phyloP scores from a whole-genome alignment of 2,113 vertebrate genomes.

The Limanda limanda region DNA sequence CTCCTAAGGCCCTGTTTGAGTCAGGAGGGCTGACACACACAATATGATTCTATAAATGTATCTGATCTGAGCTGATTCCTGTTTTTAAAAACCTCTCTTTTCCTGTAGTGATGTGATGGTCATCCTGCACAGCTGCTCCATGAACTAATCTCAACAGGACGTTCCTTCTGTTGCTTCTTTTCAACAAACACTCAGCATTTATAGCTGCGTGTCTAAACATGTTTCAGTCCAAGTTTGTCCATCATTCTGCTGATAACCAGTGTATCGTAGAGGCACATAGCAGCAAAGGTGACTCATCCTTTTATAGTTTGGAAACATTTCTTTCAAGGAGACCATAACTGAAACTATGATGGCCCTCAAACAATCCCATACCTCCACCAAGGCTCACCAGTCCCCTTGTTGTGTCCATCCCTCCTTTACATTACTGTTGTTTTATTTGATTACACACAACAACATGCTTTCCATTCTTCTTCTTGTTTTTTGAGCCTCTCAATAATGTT shows the following conservation, averaged over 20 bases:
- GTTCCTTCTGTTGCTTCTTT: neutral
- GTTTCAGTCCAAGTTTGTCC: neutral
- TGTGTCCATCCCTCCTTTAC: no score
- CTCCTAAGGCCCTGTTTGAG: no score
- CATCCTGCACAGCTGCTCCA: neutral
- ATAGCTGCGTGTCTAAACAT: neutral
- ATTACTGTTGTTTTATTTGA: no score
- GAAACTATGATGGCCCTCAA: no score
- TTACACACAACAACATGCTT: no score
- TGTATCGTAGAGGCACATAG: no score
- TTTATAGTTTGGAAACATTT: neutral
- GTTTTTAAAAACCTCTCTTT: neutral
- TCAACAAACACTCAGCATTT: neutral
- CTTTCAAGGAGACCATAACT: neutral
- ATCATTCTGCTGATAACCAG: neutral
- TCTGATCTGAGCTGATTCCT: neutral
- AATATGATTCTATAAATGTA: neutral
- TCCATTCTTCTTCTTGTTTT: no score
- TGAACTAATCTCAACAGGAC: neutral
- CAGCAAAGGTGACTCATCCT: neutral
- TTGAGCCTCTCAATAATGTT: no score
- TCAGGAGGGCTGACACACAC: neutral
- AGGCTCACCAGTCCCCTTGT: no score
- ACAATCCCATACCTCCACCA: no score
- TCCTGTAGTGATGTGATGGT: neutral